Conservation (phyloP, 2,888 invertebrate genomes). For the Labia minor region DNA sequence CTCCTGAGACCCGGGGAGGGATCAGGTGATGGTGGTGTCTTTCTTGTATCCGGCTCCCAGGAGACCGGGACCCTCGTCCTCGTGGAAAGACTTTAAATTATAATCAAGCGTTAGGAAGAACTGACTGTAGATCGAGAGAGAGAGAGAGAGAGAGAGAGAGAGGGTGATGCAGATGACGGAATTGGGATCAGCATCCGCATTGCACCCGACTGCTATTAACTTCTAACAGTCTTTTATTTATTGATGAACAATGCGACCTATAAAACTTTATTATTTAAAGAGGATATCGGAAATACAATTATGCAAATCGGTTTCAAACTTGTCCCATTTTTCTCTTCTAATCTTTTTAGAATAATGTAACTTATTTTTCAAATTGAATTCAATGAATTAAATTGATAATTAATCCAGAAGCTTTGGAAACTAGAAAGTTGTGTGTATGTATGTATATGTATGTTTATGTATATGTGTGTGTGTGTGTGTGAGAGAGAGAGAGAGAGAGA, state of each 20-base stretch:
- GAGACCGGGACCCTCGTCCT: background rate
- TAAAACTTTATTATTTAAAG: slow-evolving; percentile 8
- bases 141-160: background rate
- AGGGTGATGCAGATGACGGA: background rate
- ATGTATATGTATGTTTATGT: no score
- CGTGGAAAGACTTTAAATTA: slow-evolving; percentile 13
- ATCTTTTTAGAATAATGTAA: no score
- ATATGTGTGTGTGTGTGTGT: no score
- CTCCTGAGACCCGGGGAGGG: background rate
- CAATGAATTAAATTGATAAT: no score
- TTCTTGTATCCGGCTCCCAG: background rate
- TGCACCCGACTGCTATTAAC: background rate
- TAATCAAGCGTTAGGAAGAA: slow-evolving; percentile 13
- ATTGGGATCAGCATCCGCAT: background rate
- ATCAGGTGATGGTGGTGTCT: slow-evolving; percentile 13
- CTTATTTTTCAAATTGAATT: no score
- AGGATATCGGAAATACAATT: background rate
- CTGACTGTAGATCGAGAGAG: background rate
- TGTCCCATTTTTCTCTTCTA: no score
- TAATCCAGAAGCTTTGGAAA: no score
- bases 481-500: no score
- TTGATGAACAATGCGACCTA: background rate
- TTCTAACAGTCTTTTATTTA: background rate
- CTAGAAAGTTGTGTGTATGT: no score
- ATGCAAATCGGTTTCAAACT: no score